Evolutionary conservation across 1,140 invertebrate species (phyloP).

Genomic region (Elymnias hypermnestra): DNA sequence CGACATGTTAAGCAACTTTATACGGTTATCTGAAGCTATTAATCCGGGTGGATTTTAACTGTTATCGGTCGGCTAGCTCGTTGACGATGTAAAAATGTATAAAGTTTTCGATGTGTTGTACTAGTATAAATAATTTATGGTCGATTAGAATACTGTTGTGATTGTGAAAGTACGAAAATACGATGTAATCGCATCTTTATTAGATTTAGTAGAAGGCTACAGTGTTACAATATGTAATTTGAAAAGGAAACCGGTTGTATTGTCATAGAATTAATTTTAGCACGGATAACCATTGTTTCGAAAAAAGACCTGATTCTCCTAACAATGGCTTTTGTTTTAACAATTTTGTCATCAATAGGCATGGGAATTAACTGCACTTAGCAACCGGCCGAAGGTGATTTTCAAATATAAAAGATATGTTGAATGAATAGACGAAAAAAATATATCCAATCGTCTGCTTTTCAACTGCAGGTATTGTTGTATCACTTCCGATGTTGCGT

Average conservation of each 20-base stretch:
- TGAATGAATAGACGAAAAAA: neutral
- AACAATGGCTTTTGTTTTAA: conserved; percentile 21
- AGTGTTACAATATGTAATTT: conserved; percentile 8
- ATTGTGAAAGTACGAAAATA: too few relatives aligned
- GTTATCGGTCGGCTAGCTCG: neutral
- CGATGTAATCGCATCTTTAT: too few relatives aligned
- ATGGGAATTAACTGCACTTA: conserved; percentile 18
- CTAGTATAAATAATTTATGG: too few relatives aligned
- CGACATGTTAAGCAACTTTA: neutral
- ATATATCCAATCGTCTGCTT: neutral
- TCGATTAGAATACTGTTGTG: too few relatives aligned
- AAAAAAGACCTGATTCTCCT: conserved; percentile 2
- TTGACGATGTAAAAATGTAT: too few relatives aligned
- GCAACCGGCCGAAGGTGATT: too few relatives aligned
- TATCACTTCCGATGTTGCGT: conserved; percentile 27
- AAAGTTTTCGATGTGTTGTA: too few relatives aligned
- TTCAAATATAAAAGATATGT: neutral
- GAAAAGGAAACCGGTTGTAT: conserved; percentile 1
- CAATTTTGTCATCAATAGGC: conserved; percentile 8
- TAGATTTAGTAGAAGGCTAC: too few relatives aligned
- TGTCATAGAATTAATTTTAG: conserved; percentile 9
- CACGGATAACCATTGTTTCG: conserved; percentile 18
- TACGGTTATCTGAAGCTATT: neutral
- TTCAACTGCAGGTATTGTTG: conserved; percentile 4
- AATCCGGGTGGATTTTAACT: neutral